Percentiles rank a stretch among this genome's conserved stretches.
phyloP scores from a whole-genome alignment of 2,888 invertebrate genomes.

The Palloptera scutellata region DNA sequence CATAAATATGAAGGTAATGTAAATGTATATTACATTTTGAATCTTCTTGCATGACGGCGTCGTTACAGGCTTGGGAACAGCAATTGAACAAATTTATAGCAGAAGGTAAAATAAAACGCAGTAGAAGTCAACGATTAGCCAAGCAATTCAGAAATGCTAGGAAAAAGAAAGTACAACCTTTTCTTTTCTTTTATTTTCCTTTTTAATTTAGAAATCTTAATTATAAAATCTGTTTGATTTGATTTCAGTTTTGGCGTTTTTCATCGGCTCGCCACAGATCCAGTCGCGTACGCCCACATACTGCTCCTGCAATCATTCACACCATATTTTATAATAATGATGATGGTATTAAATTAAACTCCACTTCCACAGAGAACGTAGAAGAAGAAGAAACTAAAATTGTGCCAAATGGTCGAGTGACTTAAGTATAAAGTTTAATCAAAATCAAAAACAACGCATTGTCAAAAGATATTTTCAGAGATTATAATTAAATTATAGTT shows the following conservation, averaged over 20 bases:
- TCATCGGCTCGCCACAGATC: conserved; percentile 33
- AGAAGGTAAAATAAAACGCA: conserved; percentile 44
- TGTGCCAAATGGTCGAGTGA: no score
- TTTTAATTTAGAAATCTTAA: not conserved
- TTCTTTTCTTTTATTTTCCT: no score
- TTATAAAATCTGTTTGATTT: conserved; percentile 1
- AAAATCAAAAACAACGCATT: no score
- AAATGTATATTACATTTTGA: not conserved
- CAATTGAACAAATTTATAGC: conserved; percentile 44
- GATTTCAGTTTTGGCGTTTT: conserved; percentile 43
- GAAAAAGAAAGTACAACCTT: conserved; percentile 16
- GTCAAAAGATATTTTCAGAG: no score
- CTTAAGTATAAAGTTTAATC: no score
- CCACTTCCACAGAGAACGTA: no score
- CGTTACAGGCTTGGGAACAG: conserved; percentile 48
- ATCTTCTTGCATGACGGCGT: not conserved
- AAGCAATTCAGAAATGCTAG: conserved; percentile 21
- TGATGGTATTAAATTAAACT: no score
- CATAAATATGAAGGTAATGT: conserved; percentile 49
- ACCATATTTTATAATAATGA: conserved; percentile 15
- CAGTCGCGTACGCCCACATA: conserved; percentile 43
- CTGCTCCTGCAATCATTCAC: conserved; percentile 49
- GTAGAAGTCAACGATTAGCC: conserved; percentile 48
- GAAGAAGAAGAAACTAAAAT: no score
- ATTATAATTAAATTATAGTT: no score